Base-by-base conservation (phyloP, 2,113 vertebrate species). In the Tonatia bakeri region DNA sequence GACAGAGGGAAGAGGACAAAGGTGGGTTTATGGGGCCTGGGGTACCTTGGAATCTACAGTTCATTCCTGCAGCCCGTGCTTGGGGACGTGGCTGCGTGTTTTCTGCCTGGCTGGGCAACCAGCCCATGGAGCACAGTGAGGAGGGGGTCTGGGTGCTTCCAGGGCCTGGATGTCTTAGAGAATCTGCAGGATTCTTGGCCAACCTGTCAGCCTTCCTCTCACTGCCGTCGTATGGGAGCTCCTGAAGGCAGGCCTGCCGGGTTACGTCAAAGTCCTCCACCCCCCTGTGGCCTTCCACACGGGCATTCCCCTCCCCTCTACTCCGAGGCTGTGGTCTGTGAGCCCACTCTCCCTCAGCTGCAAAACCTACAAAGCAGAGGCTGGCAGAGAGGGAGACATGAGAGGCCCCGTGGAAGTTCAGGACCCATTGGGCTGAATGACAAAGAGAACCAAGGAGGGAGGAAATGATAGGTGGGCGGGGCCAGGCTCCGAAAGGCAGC, bases 61-160 rank as follows among this genome's bases (percentile, higher is more conserved):
- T 96, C 81, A 56, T 91, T 73, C 82, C 69, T 17, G 11, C 45
- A 92, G 96, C 82, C 95, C 88, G 40, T 40, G 5, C 75, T 59
- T 43, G 0, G 97, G 95, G 97, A 98, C 97, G 76, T 96, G 97
- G 96, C 97, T 94, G 97, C 73, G 92, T 97, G 97, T 98, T 2
- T 13, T 40, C 81, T 33, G 6, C 40, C 43, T 20, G 26, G 4
- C 65, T 85, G 45, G 72, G 59, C 80, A 70, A 19, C 38, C 47
- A 28, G 24, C 59, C 56, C n/a, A 20, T 0, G 0, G 33, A 59
- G 70, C 16, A 31, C 1, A 0, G 22, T 1, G 16, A 40, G 20
- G 45, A 50, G 59, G 33, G 20, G 17, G 4, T n/a, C 5, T n/a
- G 40, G 40, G 45, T 2, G 0, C 50, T 43, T 76, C 87, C 33